A percentile compares a stretch with the other conserved stretches of the same genome.
These are phyloP conservation scores for Apamea anceps DNA, from an alignment of 2,888 invertebrate species.

Conservation along the genomic window DNA sequence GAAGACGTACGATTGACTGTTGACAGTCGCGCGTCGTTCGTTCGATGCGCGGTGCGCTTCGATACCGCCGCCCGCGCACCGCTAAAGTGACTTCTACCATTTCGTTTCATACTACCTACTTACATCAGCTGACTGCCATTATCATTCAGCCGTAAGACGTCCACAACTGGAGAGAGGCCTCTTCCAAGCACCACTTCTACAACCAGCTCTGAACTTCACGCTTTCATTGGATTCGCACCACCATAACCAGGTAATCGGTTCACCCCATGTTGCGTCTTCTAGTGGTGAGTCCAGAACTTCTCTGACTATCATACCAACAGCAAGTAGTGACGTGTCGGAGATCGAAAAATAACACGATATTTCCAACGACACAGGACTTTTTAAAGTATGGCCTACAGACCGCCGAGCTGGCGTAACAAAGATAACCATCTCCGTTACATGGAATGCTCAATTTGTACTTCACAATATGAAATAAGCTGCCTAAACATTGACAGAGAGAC, in stretches of 20 bases:
- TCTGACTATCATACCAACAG: not conserved
- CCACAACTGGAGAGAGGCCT: not conserved
- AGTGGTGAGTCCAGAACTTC: not conserved
- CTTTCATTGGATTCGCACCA: not conserved
- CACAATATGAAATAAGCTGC: constrained; percentile 20
- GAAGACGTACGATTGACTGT: not conserved
- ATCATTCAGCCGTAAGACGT: too few relatives aligned
- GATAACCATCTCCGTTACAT: constrained; percentile 4
- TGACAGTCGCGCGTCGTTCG: not conserved
- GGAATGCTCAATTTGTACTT: constrained; percentile 21
- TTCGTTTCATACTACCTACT: not conserved
- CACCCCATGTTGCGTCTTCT: too few relatives aligned
- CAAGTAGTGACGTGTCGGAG: not conserved
- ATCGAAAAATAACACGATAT: not conserved
- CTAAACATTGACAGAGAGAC: constrained; percentile 17
- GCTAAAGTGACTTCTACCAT: not conserved
- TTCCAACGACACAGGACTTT: not conserved
- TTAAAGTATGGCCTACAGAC: constrained; percentile 26
- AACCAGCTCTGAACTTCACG: not conserved
- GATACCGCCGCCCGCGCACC: not conserved
- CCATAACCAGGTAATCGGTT: not conserved
- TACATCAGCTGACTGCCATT: not conserved
- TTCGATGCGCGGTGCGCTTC: constrained; percentile 1
- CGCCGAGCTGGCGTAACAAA: constrained; percentile 3
- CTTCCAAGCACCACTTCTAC: not conserved